Conservation (phyloP, 2,113 vertebrate species). For the Lophius piscatorius region DNA sequence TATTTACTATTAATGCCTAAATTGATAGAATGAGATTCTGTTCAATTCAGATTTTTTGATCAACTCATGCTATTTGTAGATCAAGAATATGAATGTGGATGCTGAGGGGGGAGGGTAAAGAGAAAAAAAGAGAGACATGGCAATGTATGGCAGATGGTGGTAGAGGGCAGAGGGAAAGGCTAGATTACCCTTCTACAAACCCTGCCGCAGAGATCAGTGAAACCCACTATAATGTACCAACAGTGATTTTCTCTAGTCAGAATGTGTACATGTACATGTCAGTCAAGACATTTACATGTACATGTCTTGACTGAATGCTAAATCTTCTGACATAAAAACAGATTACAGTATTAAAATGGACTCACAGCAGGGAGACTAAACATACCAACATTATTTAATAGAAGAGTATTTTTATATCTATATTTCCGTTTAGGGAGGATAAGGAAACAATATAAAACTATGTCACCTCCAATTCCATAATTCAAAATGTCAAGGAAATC, state of each 20-base stretch:
- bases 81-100: not conserved
- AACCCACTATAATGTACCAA: conserved; percentile 47
- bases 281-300: no score
- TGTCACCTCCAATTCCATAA: no score
- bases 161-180: conserved; percentile 9
- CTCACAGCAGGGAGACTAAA: not conserved
- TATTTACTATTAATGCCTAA: no score
- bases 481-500: no score
- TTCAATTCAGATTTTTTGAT: not conserved
- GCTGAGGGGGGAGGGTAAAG: not conserved
- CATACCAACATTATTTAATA: no score
- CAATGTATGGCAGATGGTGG: conserved; percentile 58
- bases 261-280: not conserved
- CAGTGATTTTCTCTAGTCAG: not conserved
- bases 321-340: conserved; percentile 37
- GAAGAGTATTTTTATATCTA: no score
- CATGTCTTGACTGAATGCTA: conserved; percentile 21
- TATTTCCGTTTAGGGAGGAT: no score
- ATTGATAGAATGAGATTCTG: no score
- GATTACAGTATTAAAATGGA: conserved; percentile 16
- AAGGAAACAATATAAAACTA: no score
- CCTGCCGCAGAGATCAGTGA: conserved; percentile 45
- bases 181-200: conserved; percentile 38
- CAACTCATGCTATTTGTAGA: not conserved
- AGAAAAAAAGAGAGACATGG: conserved; percentile 21